Conservation (phyloP, 2,888 invertebrate species). For the Pimpla rufipes region DNA sequence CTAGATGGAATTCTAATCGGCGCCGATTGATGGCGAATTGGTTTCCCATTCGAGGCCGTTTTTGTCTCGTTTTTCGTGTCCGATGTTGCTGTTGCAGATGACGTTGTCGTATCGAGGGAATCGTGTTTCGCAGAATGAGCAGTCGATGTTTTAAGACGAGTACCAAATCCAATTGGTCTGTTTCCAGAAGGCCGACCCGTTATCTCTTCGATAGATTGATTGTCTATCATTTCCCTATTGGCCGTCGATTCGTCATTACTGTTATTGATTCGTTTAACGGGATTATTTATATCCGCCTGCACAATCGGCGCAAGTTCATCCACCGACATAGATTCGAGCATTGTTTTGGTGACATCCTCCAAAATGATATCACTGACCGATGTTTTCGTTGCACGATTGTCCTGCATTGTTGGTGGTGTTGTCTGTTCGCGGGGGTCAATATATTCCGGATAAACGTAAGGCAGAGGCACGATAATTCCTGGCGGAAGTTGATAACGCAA, state of each 20-base stretch:
- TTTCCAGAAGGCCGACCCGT: background rate
- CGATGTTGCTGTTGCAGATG: background rate
- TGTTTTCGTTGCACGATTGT: constrained; percentile 15
- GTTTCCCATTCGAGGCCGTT: background rate
- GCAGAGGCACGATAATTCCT: constrained; percentile 14
- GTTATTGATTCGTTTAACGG: background rate
- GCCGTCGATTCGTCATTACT: background rate
- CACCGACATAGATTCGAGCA: background rate
- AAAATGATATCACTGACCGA: constrained; percentile 53
- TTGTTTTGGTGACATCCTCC: constrained; percentile 44
- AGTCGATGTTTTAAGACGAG: background rate
- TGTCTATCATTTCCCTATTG: background rate
- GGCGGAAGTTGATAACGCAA: constrained; percentile 8
- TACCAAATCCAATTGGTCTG: background rate
- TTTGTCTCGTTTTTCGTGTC: background rate
- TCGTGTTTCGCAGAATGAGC: background rate
- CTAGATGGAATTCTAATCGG: background rate
- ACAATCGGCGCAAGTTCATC: background rate
- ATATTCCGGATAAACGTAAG: constrained; percentile 35
- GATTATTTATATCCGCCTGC: background rate
- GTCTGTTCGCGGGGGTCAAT: constrained; percentile 13
- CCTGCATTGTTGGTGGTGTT: constrained; percentile 5
- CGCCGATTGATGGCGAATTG: background rate
- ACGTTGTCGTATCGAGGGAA: background rate
- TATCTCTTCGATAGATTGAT: background rate